Evolutionary conservation across 2,888 invertebrate species (phyloP).

Genomic region (Caenorhabditis afra): DNA sequence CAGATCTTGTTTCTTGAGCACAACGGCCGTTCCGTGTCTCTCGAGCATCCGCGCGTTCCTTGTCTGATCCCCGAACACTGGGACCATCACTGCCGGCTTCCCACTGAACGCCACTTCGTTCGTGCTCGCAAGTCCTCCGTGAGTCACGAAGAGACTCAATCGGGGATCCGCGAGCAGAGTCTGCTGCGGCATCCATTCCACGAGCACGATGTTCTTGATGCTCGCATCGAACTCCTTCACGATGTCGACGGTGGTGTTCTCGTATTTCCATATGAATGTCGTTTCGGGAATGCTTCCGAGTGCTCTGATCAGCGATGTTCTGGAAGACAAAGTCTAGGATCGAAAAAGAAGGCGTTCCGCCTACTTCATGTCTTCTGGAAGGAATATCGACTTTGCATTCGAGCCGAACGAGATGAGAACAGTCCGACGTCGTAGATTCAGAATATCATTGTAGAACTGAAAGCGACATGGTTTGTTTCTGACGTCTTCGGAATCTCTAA

Average conservation of each 20-base stretch:
- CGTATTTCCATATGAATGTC: conserved; percentile 70
- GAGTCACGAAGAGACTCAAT: conserved; percentile 56
- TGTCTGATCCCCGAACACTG: conserved; percentile 62
- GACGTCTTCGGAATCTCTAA: background rate
- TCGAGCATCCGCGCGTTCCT: conserved; percentile 51
- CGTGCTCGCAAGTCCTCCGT: conserved; percentile 58
- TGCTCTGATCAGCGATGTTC: conserved; percentile 55
- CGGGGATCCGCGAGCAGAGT: conserved; percentile 51
- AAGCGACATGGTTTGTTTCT: background rate
- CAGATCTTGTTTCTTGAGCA: conserved; percentile 44
- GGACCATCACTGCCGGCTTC: conserved; percentile 48
- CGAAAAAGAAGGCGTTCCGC: background rate
- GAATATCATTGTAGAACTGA: conserved; percentile 44
- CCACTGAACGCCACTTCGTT: conserved; percentile 57
- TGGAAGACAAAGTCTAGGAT: conserved; percentile 27
- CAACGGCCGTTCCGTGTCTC: conserved; percentile 44
- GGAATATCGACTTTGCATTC: conserved; percentile 29
- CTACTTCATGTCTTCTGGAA: conserved; percentile 43
- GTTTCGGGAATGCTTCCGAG: conserved; percentile 55
- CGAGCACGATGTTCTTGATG: conserved; percentile 60
- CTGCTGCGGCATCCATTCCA: conserved; percentile 69
- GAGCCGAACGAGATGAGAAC: conserved; percentile 57
- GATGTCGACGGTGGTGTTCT: conserved; percentile 41
- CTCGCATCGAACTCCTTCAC: conserved; percentile 31
- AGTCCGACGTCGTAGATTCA: conserved; percentile 21